Base-by-base conservation (phyloP, 2,888 invertebrate species). In the Miltochrista miniata region DNA sequence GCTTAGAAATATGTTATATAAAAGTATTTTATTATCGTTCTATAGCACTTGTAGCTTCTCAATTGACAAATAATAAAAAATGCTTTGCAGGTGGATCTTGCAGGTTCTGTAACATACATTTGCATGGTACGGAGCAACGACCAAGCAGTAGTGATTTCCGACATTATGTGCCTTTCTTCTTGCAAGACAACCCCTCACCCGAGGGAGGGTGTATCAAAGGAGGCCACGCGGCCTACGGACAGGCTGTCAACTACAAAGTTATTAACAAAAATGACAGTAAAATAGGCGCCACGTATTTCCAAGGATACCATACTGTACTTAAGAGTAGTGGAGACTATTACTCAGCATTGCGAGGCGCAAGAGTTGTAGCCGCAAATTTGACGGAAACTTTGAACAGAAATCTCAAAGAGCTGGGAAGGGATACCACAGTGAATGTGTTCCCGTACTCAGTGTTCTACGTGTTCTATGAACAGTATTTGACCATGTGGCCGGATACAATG, bases 381-480 rank as follows among this genome's bases (percentile, higher is more conserved):
- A 96, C 98, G 0, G 87, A 93, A 30, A 96, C 95, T 0, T 30
- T 67, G 8, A 68, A 64, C 39, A 59, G 80, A 0, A 93, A 95
- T 59, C 78, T 95, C 0, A 87, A 82, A 48, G 86, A 84, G 1
- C 75, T 81, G 24, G 93, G 93, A 18, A 72, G 79, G 49, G 85
- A 81, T 35, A 66, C 70, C 0, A 87, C 87, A 0, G 93, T 95
- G 29, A 94, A 94, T 81, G 96, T 97, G 59, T 97, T 97, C 81
- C 96, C 97, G 0, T 97, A 99, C 90, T 98, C 96, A 0, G 95
- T 99, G 45, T 98, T 98, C 91, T 99, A 99, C 83, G 99, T 99
- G 24, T 99, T 98, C 91, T 99, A 99, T 82, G 99, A 99, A 82
- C 99, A 99, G 90, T 99, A 99, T 86, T 92, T 99, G 61, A 98